Evolutionary conservation across 2,888 invertebrate genomes (phyloP).

Genomic region (Phengaris arion): DNA sequence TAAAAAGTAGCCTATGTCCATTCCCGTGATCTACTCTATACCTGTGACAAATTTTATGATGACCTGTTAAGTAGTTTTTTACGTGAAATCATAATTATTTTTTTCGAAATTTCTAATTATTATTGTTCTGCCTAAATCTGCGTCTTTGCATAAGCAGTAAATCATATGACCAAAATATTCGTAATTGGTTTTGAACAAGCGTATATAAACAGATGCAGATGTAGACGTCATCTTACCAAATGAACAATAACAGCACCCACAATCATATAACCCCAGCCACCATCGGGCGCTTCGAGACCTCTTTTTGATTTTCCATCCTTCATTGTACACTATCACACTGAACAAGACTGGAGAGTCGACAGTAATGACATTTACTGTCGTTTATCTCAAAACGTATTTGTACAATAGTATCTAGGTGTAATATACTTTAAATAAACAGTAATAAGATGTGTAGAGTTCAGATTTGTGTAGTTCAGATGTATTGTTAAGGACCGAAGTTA

Average conservation of each 20-base stretch:
- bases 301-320: slow-evolving; percentile 48
- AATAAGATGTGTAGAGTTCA: slow-evolving; percentile 11
- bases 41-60: no score
- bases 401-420: slow-evolving; percentile 21
- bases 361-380: slow-evolving; percentile 7
- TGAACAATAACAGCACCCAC: slow-evolving; percentile 79
- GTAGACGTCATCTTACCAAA: slow-evolving; percentile 69
- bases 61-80: no score
- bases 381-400: slow-evolving; percentile 23
- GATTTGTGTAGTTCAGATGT: not conserved
- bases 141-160: no score
- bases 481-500: not conserved
- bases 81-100: no score
- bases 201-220: no score
- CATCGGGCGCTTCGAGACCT: slow-evolving; percentile 76
- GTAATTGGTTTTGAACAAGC: no score
- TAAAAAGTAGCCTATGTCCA: no score
- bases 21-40: no score
- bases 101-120: no score
- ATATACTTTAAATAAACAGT: slow-evolving; percentile 16
- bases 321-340: slow-evolving; percentile 42
- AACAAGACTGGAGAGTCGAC: slow-evolving; percentile 15
- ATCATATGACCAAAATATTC: no score
- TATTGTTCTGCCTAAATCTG: no score
- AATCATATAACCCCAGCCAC: slow-evolving; percentile 85